Base-by-base conservation (phyloP, 2,888 invertebrate species). In the Mythimna albipuncta region DNA sequence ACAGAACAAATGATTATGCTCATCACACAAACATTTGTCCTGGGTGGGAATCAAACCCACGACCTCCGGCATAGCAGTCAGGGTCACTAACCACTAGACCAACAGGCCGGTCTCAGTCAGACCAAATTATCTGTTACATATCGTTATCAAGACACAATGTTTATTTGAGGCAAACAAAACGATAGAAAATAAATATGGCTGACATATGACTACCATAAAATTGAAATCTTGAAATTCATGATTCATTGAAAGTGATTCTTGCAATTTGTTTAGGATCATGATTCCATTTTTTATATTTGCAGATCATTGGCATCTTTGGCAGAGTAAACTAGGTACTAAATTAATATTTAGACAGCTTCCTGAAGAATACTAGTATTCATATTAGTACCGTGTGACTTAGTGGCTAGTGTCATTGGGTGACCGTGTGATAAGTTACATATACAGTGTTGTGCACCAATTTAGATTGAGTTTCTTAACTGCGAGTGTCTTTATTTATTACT, bases 371-470 rank as follows among this genome's bases (percentile, higher is more conserved):
- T n/a, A n/a, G n/a, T n/a, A n/a, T n/a, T n/a, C n/a, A n/a, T n/a
- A n/a, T n/a, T 65, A 32, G 66, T 72, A 47, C 38, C 67, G 72
- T 32, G 67, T 65, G 75, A 38, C 26, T n/a, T 41, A 32, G 47
- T 64, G 38, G 9, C n/a, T 35, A 26, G 58, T 59, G 47, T n/a
- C 26, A 47, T 50, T 16, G 11, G 11, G 7, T 72, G 7, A 70
- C 26, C 11, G 47, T 73, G 38, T 6, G 11, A 38, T 52, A n/a
- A 52, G 50, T 52, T 2, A 7, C n/a, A 52, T 2, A 19, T 50
- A 50, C 50, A 50, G 6, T 44, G 16, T 47, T 47, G 16, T 47
- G 47, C 47, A 47, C 16, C 11, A 6, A 6, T 16, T 16, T 16
- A 13, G 16, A 6, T 16, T 5, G 47, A 47, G 16, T 16, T 47